Conservation (phyloP, 2,888 invertebrate genomes). For the Candidula unifasciata region DNA sequence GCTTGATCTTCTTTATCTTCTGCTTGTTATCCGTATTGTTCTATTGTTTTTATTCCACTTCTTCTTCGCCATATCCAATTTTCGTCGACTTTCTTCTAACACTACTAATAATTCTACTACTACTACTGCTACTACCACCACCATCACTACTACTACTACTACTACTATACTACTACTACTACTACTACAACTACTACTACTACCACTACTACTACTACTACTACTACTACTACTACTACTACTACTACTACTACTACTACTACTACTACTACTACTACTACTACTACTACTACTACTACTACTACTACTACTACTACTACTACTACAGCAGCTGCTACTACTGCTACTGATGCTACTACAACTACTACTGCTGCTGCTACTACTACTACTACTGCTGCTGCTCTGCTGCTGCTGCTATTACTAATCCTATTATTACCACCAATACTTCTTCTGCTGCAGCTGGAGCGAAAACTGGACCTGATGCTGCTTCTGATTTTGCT, state of each 20-base stretch:
- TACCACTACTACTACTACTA: background rate
- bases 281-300: constrained; percentile 25
- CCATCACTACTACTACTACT: constrained; percentile 20
- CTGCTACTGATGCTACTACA: too few species aligned
- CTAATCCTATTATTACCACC: too few species aligned
- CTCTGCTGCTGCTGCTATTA: too few species aligned
- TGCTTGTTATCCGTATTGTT: too few species aligned
- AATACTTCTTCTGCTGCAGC: too few species aligned
- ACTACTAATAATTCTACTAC: too few species aligned
- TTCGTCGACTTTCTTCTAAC: background rate
- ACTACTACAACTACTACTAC: background rate
- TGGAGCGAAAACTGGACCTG: too few species aligned
- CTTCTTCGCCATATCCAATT: background rate
- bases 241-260: constrained; percentile 23
- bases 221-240: constrained; percentile 35
- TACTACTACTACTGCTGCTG: background rate
- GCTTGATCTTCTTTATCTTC: too few species aligned
- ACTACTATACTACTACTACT: too few species aligned
- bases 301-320: background rate
- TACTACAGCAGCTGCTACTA: too few species aligned
- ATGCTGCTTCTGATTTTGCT: too few species aligned
- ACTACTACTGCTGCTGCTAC: background rate
- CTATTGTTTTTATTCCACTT: too few species aligned
- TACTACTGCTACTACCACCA: constrained; percentile 16
- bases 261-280: constrained; percentile 20